Conservation (phyloP, 2,888 invertebrate species). For the Acrocyrtus sp. region DNA sequence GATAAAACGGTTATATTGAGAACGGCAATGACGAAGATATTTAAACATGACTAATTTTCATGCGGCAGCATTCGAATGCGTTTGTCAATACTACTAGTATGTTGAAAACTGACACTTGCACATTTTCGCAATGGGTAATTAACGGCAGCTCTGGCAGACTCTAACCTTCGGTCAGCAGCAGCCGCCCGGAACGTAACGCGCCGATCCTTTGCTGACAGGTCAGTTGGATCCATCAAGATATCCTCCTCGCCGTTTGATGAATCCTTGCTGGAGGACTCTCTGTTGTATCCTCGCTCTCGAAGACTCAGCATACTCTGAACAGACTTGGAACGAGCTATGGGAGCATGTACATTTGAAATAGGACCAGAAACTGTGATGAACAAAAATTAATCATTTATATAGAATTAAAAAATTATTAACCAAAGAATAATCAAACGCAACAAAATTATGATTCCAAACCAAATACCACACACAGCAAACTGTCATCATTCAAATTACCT, state of each 20-base stretch:
- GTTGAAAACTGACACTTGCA: conserved; percentile 61
- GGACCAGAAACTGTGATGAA: conserved; percentile 56
- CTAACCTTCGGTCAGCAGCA: conserved; percentile 61
- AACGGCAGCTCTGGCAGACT: conserved; percentile 35
- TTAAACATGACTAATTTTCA: conserved; percentile 54
- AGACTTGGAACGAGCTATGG: conserved; percentile 62
- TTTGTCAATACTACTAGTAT: conserved; percentile 58
- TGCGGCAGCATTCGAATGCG: conserved; percentile 61
- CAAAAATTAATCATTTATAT: conserved; percentile 13
- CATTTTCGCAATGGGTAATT: conserved; percentile 59
- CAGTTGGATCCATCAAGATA: conserved; percentile 52
- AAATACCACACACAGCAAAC: not conserved
- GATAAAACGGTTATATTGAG: too few species aligned
- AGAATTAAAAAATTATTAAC: not conserved
- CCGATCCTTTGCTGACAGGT: conserved; percentile 57
- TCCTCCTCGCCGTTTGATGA: conserved; percentile 59
- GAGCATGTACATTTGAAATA: conserved; percentile 50
- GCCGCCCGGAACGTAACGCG: conserved; percentile 60
- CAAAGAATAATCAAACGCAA: not conserved
- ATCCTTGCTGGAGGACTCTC: conserved; percentile 60
- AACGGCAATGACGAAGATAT: not conserved
- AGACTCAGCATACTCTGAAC: conserved; percentile 61
- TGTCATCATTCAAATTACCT: not conserved
- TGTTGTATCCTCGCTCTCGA: conserved; percentile 48
- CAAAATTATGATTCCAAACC: not conserved